Base-by-base conservation (phyloP, 2,888 invertebrate species). In the Drosophila neutralis region DNA sequence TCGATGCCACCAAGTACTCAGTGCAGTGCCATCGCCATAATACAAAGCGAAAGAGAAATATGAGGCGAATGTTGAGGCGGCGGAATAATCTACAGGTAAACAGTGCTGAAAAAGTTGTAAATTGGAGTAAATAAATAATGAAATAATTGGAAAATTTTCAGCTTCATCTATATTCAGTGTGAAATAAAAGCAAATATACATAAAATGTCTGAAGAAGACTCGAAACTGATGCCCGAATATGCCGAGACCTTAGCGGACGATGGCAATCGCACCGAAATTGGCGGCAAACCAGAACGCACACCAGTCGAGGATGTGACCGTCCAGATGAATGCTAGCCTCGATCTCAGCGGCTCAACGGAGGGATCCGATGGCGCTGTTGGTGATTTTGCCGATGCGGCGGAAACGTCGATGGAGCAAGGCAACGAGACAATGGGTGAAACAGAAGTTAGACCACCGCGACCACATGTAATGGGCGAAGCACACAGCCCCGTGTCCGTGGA, bases 321-420 rank as follows among this genome's bases (percentile, higher is more conserved):
- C 3, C 74, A 77, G 13, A 36, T 83, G 2, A 81, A 52, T 53
- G 58, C 61, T 10, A 71, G 62, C 15, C 51, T 82, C 0, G 78
- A 84, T 48, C 45, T 82, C 0, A 87, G 76, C 53, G 76, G 70
- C 15, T 82, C 84, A 2, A 74, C 70, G 8, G 76, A 85, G 15
- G 45, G 62, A 5, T 76, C 76, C 1, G 70, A 76, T 18, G 58
- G 40, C 27, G 64, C 62, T 15, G 62, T 27, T 10, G 31, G n/a
- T 6, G 67, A 68, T 27, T 2, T 36, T 15, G 15, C 13, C 24
- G 21, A 21, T 24, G 15, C 24, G 21, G 35, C 52, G 0, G 68
- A 79, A n/a, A 62, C 56, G 15, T 69, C 79, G 4, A 42, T 33
- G 29, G 76, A 76, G 7, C 54, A 27, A 10, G 18, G 36, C 27